These are phyloP conservation scores for Camponotus vicinus DNA, from an alignment of 1,140 invertebrate genomes.

Conservation along the genomic window DNA sequence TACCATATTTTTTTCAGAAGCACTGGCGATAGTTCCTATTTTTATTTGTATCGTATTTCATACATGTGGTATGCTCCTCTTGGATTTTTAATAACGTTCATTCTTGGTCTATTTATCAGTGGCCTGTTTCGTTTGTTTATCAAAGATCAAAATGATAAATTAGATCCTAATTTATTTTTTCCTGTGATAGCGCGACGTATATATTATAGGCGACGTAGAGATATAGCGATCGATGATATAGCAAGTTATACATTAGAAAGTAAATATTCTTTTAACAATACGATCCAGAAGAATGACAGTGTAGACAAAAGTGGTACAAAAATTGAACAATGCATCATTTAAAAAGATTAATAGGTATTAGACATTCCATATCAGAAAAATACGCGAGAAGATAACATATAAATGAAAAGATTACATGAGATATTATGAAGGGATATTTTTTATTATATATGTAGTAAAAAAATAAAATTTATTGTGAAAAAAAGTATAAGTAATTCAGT, in stretches of 20 bases:
- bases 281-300: background rate
- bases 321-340: slow-evolving; percentile 32
- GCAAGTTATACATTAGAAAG: background rate
- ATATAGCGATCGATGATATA: background rate
- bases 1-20: slow-evolving; percentile 65
- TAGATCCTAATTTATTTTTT: slow-evolving; percentile 89
- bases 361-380: slow-evolving; percentile 42
- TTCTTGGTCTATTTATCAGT: slow-evolving; percentile 90
- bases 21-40: slow-evolving; percentile 67
- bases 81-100: slow-evolving; percentile 89
- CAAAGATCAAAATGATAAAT: slow-evolving; percentile 69
- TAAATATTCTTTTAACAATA: slow-evolving; percentile 66
- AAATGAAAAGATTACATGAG: background rate
- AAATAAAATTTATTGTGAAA: too few relatives aligned
- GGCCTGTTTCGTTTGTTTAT: slow-evolving; percentile 70
- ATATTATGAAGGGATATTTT: background rate
- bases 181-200: slow-evolving; percentile 87
- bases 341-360: slow-evolving; percentile 14
- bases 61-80: slow-evolving; percentile 95
- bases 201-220: slow-evolving; percentile 60
- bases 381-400: background rate
- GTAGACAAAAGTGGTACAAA: slow-evolving; percentile 14
- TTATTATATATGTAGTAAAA: background rate
- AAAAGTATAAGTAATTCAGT: background rate
- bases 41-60: slow-evolving; percentile 90